Base-by-base conservation (phyloP, 1,140 invertebrate species). In the Nebria ingens region DNA sequence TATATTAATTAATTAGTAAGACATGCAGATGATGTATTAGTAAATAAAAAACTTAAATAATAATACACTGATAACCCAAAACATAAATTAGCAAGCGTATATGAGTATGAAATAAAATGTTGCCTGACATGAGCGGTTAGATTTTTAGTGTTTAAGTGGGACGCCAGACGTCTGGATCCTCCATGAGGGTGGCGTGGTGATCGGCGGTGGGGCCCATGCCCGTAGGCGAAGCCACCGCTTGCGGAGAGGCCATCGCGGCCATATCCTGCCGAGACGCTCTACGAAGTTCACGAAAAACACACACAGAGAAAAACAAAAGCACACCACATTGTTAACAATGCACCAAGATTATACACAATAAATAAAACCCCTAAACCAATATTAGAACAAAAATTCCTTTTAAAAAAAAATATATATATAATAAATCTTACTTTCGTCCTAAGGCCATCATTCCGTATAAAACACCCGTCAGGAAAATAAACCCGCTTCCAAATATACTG, bases 371-470 rank as follows among this genome's bases (percentile, higher is more conserved):
- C n/a, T n/a, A n/a, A n/a, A n/a, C n/a, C n/a, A n/a, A n/a, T n/a
- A n/a, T n/a, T n/a, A n/a, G n/a, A n/a, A n/a, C n/a, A n/a, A n/a
- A n/a, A n/a, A n/a, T n/a, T n/a, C n/a, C n/a, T n/a, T n/a, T n/a
- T n/a, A n/a, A n/a, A n/a, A n/a, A n/a, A n/a, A n/a, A n/a, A n/a
- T n/a, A n/a, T n/a, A n/a, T n/a, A 34, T 9, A 34, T n/a, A 45
- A 11, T 42, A 52, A 21, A 64, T 85, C 87, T 86, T 73, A 92
- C 90, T 92, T 93, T 75, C 82, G 91, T 55, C 89, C 90, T 58
- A 97, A 76, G 21, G 92, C 85, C 89, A 97, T 93, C 77, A 97
- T 81, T 63, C 91, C 93, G 73, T 97, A 97, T 34, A 96, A 76
- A 54, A 90, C 79, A 40, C 93, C 93, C 51, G 91, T 91, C 13